Base-by-base conservation (phyloP, 1,140 invertebrate genomes). In the Tyrophagus putrescentiae region DNA sequence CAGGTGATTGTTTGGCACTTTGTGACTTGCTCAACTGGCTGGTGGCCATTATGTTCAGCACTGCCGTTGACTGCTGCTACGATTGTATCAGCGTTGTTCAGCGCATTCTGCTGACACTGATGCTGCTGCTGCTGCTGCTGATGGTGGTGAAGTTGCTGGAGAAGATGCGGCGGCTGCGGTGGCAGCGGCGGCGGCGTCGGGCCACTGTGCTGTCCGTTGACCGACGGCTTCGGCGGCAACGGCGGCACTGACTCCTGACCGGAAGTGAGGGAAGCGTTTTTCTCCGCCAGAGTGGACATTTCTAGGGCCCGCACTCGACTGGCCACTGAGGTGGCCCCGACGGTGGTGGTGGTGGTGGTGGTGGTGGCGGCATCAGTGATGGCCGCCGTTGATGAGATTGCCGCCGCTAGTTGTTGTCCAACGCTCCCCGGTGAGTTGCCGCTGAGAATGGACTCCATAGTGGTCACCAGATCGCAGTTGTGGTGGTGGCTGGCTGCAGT, bases 341-440 rank as follows among this genome's bases (percentile, higher is more conserved):
- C 61, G 1, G 65, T 61, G 28, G 69, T 60, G 1, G 68, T 39
- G 29, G 65, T 62, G 1, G 68, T 45, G 41, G 66, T n/a, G n/a
- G n/a, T n/a, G n/a, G n/a, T 52, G 48, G 32, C 31, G n/a, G 18
- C 28, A n/a, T n/a, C n/a, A n/a, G n/a, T 7, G 45, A 48, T 9
- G 7, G 7, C 28, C 6, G 18, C 54, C 11, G 45, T 18, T 9
- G 16, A 36, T 59, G 62, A n/a, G 21, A 5, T 4, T 9, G 18
- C 41, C 9, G 7, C 18, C n/a, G 29, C 41, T 29, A 59, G 27
- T 42, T 60, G 32, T 67, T 60, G 52, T 68, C 65, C 9, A 65
- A 67, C 21, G 59, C 64, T 57, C 67, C n/a, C 67, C 29, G 67
- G 67, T n/a, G n/a, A n/a, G n/a, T n/a, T n/a, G n/a, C n/a, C n/a